phyloP scores from a whole-genome alignment of 1,140 invertebrate species.

The Drosophila guanche region DNA sequence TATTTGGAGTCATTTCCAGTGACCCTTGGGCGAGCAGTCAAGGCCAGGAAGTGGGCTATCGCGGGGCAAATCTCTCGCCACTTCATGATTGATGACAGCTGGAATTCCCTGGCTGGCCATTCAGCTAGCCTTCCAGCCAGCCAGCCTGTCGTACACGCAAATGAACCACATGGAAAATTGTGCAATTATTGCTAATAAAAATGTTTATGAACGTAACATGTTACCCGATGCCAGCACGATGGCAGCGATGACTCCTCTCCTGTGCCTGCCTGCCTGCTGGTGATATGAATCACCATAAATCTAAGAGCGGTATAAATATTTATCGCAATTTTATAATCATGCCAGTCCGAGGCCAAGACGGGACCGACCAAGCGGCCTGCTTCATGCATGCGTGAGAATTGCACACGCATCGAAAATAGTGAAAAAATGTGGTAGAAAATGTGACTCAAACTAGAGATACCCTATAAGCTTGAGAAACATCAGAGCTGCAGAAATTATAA shows the following conservation, averaged over 20 bases:
- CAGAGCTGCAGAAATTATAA: no score
- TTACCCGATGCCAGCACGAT: conserved; percentile 59
- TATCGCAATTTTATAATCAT: conserved; percentile 79
- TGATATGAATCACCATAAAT: conserved; percentile 76
- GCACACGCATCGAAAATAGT: conserved; percentile 42
- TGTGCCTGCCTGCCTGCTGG: conserved; percentile 3
- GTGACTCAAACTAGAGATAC: neutral
- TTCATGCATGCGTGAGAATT: conserved; percentile 68
- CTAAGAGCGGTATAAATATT: conserved; percentile 78
- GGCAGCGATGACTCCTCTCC: conserved; percentile 38
- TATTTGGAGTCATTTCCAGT: conserved; percentile 47
- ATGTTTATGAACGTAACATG: conserved; percentile 68
- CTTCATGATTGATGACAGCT: conserved; percentile 53
- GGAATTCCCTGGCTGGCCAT: neutral
- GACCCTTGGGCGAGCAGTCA: conserved; percentile 45
- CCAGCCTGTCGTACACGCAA: conserved; percentile 49
- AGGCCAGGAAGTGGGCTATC: conserved; percentile 52
- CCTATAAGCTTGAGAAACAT: neutral
- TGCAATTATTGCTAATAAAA: conserved; percentile 77
- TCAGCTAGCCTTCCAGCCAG: no score
- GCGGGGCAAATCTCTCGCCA: conserved; percentile 14
- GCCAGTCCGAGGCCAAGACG: conserved; percentile 26
- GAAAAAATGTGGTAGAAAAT: neutral
- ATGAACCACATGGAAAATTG: conserved; percentile 63
- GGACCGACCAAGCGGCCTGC: conserved; percentile 26